These are phyloP conservation scores for Lissonota sp. DNA, from an alignment of 2,888 invertebrate genomes.

Conservation along the genomic window DNA sequence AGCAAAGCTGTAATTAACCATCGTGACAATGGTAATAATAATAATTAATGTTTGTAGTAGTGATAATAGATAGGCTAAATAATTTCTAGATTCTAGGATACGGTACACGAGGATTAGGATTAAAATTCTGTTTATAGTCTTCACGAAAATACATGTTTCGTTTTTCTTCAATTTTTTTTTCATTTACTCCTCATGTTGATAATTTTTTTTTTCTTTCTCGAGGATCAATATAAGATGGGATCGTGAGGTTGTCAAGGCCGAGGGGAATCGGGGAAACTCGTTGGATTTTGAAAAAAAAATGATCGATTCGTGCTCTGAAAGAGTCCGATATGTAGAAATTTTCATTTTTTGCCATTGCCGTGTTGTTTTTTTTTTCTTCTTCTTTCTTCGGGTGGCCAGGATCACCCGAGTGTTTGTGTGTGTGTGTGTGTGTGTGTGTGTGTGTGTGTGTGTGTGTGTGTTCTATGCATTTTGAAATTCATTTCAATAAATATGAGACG, in stretches of 20 bases:
- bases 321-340: slow-evolving; percentile 58
- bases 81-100: slow-evolving; percentile 52
- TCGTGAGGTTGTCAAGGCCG: slow-evolving; percentile 2
- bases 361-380: slow-evolving; percentile 22
- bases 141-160: slow-evolving; percentile 32
- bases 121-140: slow-evolving; percentile 37
- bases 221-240: not conserved
- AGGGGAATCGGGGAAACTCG: slow-evolving; percentile 45
- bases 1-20: slow-evolving; percentile 40
- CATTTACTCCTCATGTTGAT: not conserved
- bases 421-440: slow-evolving; percentile 30
- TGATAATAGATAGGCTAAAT: slow-evolving; percentile 56
- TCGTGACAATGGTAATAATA: slow-evolving; percentile 23
- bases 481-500: not conserved
- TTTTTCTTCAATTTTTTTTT: slow-evolving; percentile 28
- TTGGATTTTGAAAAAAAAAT: slow-evolving; percentile 38
- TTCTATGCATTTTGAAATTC: slow-evolving; percentile 8
- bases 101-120: slow-evolving; percentile 20
- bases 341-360: slow-evolving; percentile 6
- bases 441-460: slow-evolving; percentile 17
- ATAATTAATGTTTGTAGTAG: slow-evolving; percentile 54
- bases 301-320: slow-evolving; percentile 42
- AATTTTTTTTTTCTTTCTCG: not conserved
- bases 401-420: slow-evolving; percentile 43
- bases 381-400: slow-evolving; percentile 34